Base-by-base conservation (phyloP, 1,140 invertebrate genomes). In the Cotesia glomerata region DNA sequence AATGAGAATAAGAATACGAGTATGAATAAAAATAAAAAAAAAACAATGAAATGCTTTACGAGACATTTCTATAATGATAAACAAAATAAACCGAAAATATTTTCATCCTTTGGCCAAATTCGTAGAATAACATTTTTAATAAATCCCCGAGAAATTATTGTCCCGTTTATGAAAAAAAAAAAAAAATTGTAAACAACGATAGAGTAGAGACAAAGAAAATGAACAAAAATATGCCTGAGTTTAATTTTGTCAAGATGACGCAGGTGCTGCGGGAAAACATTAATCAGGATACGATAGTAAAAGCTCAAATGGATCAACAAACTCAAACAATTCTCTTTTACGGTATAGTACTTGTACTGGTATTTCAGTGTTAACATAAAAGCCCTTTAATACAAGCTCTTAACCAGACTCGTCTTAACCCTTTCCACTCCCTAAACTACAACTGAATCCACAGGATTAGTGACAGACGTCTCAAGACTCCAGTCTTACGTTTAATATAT, bases 201-300 rank as follows among this genome's bases (percentile, higher is more conserved):
- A 62, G 35, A 76, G 74, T 59, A 62, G 35, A 76, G 74, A 78
- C 75, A 71, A 14, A 64, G 68, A 68, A 66, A 76, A 82, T 83
- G 85, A 85, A 84, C 77, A 79, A 77, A 79, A 79, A 45, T 45
- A 45, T 45, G 39, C 8, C 39, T 45, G 39, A 9, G 39, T 45
- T 45, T 45, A 45, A 45, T 45, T 45, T 45, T 45, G 39, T 45
- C 39, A 45, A 11, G 75, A 61, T 76, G 82, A 75, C 80, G 84
- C 84, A 86, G 85, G 84, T 85, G 84, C 76, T 75, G 78, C 70
- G 75, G 76, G 11, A 80, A 84, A 85, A 84, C 84, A 86, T 86
- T 82, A 78, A 86, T 87, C 85, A 85, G 83, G 79, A 82, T 66
- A 77, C 78, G 77, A 84, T 83, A 80, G 74, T 59, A 56, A 77